These are phyloP conservation scores for Pteria penguin DNA, from an alignment of 2,888 invertebrate genomes.

Conservation along the genomic window DNA sequence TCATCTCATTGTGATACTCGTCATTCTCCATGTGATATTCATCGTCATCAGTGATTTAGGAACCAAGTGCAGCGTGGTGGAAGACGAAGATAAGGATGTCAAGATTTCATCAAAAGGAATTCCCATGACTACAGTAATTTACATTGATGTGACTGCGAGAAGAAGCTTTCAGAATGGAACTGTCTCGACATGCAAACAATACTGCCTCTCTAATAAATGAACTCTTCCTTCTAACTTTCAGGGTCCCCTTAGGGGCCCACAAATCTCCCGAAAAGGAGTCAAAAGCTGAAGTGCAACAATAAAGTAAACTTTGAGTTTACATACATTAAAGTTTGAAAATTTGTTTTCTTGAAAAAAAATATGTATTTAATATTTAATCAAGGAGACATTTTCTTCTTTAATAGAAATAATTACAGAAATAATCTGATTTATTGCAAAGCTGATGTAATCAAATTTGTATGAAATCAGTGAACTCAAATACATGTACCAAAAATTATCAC, in stretches of 20 bases:
- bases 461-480: too few species aligned
- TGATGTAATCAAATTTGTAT: too few species aligned
- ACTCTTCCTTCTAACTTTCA: slow-evolving; percentile 55
- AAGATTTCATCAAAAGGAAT: not conserved
- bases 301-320: too few species aligned
- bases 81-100: not conserved
- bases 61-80: not conserved
- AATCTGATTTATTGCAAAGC: too few species aligned
- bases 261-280: slow-evolving; percentile 61
- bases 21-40: slow-evolving; percentile 1
- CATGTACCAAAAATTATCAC: too few species aligned
- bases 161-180: slow-evolving; percentile 12
- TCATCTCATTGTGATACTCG: not conserved
- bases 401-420: too few species aligned
- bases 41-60: slow-evolving; percentile 17
- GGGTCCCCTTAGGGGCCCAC: slow-evolving; percentile 77
- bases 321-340: too few species aligned
- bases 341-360: too few species aligned
- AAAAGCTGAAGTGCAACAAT: slow-evolving; percentile 15
- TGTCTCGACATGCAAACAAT: slow-evolving; percentile 11
- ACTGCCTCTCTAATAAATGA: slow-evolving; percentile 2
- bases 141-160: slow-evolving; percentile 1
- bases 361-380: too few species aligned
- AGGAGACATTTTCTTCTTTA: too few species aligned
- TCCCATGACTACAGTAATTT: slow-evolving; percentile 16